phyloP scores from a whole-genome alignment of 2,113 vertebrate genomes.

The Steatornis caripensis region DNA sequence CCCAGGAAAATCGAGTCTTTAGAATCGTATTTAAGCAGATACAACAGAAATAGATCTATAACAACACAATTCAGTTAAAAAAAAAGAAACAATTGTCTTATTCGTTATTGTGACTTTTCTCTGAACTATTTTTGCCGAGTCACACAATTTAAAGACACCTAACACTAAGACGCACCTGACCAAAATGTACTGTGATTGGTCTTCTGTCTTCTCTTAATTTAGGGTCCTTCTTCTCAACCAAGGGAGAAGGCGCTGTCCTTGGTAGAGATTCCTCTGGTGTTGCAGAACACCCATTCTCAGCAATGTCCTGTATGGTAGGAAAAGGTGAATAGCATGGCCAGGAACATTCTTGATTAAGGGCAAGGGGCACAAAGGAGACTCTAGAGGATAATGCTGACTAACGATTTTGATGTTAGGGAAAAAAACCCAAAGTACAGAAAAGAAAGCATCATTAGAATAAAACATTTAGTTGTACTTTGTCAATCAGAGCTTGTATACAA shows the following conservation, averaged over 20 bases:
- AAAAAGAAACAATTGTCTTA: background rate
- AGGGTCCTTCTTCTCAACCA: constrained; percentile 76
- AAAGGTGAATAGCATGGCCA: constrained; percentile 4
- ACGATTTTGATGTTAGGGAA: background rate
- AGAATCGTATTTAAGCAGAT: background rate
- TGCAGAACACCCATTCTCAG: constrained; percentile 85
- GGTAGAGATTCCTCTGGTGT: constrained; percentile 71
- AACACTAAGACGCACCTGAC: constrained; percentile 79
- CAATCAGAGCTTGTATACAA: background rate
- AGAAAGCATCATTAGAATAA: background rate
- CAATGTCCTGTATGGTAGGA: constrained; percentile 80
- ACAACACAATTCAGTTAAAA: background rate
- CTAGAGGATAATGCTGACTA: constrained; percentile 37
- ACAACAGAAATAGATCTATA: background rate
- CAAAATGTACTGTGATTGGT: constrained; percentile 91
- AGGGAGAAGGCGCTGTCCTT: constrained; percentile 46
- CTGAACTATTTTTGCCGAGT: background rate
- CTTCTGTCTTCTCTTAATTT: constrained; percentile 78
- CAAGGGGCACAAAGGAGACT: constrained; percentile 18
- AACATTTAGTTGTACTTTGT: background rate
- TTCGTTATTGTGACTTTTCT: rapidly evolving
- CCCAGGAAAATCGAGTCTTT: background rate
- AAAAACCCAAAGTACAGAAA: background rate
- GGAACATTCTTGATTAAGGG: constrained; percentile 3
- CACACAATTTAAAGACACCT: background rate